Base-by-base conservation (phyloP, 2,113 vertebrate genomes). In the Platichthys stellatus region DNA sequence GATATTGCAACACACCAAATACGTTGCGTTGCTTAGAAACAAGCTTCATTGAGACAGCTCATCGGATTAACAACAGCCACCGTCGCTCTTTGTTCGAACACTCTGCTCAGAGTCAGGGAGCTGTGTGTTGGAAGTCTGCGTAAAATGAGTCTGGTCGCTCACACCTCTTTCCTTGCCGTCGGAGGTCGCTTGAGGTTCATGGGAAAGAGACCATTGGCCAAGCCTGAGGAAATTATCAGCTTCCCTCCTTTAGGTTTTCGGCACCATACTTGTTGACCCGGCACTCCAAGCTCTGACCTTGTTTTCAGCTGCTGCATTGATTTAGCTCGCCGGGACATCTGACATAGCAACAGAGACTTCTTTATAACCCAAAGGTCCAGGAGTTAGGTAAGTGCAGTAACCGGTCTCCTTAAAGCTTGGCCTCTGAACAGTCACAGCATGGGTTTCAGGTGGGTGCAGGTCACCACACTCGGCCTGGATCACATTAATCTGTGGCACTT, bases 161-260 rank as follows among this genome's bases (percentile, higher is more conserved):
- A 21, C 74, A 69, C 40, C 89, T 92, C 82, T 90, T 88, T 88
- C 80, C 72, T 79, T 90, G 86, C 86, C 85, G 87, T 84, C 66
- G 69, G 81, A 95, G 96, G 96, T 96, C 95, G 95, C 91, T 81
- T 92, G 90, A 91, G 95, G 96, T 97, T 96, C 96, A 96, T 97
- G 96, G 95, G 96, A 97, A 97, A 95, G 93, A 88, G 94, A 94
- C 93, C 91, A 91, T 92, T 95, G 88, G 95, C 94, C 94, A 93
- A 93, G 94, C 90, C 89, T 93, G 92, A 96, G 96, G 96, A 98
- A 96, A 95, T 95, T 93, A 90, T 90, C 89, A 90, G 94, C 93
- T 95, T 94, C 95, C 93, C 93, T 94, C 95, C 94, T 94, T 94
- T 35, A 94, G 86, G 80, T 70, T 69, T 58, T 81, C 76, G 62